phyloP scores from a whole-genome alignment of 2,888 invertebrate genomes.

The Theristus sp. region DNA sequence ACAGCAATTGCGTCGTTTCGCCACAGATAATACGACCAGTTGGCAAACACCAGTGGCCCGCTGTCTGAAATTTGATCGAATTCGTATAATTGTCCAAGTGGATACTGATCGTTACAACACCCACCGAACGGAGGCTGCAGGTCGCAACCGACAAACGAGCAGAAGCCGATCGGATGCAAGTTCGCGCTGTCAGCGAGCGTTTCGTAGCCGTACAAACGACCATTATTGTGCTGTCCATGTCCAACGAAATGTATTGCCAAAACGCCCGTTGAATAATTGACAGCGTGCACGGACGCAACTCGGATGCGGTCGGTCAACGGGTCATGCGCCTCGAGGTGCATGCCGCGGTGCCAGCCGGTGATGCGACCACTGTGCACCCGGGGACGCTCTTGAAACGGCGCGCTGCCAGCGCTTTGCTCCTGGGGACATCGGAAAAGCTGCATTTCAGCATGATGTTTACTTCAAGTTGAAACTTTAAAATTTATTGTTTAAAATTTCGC shows the following conservation, averaged over 20 bases:
- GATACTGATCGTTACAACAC: neutral
- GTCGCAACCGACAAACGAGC: neutral
- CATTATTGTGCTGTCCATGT: neutral
- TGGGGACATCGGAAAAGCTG: too few relatives aligned
- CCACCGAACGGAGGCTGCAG: neutral
- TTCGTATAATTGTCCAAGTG: too few relatives aligned
- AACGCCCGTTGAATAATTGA: neutral
- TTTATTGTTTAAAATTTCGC: neutral
- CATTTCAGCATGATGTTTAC: neutral
- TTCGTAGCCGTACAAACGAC: neutral
- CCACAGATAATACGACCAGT: neutral
- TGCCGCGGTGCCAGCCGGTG: neutral
- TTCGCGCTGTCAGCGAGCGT: neutral
- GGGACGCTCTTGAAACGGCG: neutral
- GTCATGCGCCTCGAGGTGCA: neutral
- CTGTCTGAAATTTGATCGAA: too few relatives aligned
- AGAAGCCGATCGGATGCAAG: neutral
- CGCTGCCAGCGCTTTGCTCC: neutral
- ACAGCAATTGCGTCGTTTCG: neutral
- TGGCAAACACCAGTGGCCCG: neutral
- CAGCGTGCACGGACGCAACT: neutral
- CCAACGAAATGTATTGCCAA: neutral
- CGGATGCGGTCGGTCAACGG: neutral
- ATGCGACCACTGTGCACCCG: too few relatives aligned
- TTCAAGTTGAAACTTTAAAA: too few relatives aligned